Evolutionary conservation across 2,888 invertebrate species (phyloP).

Genomic region (Cryptocheilus praepositus): DNA sequence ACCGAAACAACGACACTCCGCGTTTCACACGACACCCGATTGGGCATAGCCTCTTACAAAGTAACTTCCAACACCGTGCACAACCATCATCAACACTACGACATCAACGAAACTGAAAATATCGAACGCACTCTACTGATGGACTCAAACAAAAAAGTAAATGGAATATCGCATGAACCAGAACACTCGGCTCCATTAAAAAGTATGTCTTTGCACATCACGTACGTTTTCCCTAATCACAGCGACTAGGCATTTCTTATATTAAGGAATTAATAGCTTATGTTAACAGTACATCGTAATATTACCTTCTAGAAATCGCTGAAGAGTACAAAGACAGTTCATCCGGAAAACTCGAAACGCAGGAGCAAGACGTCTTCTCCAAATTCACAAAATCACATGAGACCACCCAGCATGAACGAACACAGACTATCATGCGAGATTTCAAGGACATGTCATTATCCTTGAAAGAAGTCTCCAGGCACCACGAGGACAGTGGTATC

Average conservation of each 20-base stretch:
- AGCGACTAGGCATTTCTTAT: too few species aligned
- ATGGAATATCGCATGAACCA: constrained; percentile 18
- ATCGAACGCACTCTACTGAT: constrained; percentile 35
- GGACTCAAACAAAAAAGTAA: constrained; percentile 30
- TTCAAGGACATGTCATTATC: constrained; percentile 40
- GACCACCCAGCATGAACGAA: constrained; percentile 32
- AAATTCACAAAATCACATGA: constrained; percentile 35
- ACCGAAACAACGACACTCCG: constrained; percentile 77
- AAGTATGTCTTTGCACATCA: constrained; percentile 16
- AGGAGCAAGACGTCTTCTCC: constrained; percentile 27
- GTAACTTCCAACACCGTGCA: constrained; percentile 76
- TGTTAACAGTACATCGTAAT: too few species aligned
- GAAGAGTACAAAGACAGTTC: constrained; percentile 25
- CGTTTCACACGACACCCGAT: constrained; percentile 76
- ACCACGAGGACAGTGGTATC: constrained; percentile 61
- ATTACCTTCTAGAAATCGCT: background rate
- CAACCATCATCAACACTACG: constrained; percentile 65
- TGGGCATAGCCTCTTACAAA: constrained; percentile 77
- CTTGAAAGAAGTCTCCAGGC: constrained; percentile 44
- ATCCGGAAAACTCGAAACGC: constrained; percentile 17
- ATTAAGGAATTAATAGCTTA: too few species aligned
- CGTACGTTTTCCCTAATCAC: too few species aligned
- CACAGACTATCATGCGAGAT: constrained; percentile 29
- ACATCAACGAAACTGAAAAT: constrained; percentile 58
- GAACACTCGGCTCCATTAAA: background rate